Evolutionary conservation across 1,140 invertebrate species (phyloP), one percentile per base, ranked within the genome.

Genomic region (Drosophila parvula): DNA sequence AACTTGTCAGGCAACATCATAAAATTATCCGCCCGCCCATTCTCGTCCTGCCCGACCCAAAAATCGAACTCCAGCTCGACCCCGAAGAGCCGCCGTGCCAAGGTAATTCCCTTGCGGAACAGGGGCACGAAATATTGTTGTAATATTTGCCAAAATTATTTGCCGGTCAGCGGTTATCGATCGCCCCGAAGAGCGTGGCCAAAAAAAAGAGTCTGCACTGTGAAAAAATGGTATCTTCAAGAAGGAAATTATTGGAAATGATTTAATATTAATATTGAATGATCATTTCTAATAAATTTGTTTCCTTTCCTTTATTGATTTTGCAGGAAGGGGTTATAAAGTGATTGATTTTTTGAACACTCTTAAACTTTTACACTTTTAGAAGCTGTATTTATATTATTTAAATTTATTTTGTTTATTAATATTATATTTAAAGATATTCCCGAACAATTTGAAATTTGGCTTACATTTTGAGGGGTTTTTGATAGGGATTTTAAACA

Each of bases 1-100:
- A 88, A 88, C 71, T 88, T 88, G 83, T 88, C 79, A 79, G 84
- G 63, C 84, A 50, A 58, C 62, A 69, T 89, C 84, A 89, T 89
- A 89, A 89, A 89, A 89, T 22, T 22, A 22, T 70, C 36, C 45
- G 5, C 18, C 38, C 32, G 27, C 53, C 28, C 34, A 32, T 45
- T 34, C 69, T 65, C 50, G 48, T 51, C 48, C 61, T 16, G 51
- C 4, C 38, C 32, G 48, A 48, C 22, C 65, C 51, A 14, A 55
- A 53, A 34, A 53, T 40, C 64, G 47, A 62, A 59, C 34, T 22
- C 22, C 22, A 2, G 22, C 22, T 22, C 22, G 22, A 22, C 22
- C 22, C 22, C 22, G 22, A 22, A 22, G 22, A 3, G 22, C 22
- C 22, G 22, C 22, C 22, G 3, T 22, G 22, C 22, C 22, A 22